A percentile compares a stretch with the other conserved stretches of the same genome.
These are phyloP conservation scores for Psammodynastes pulverulentus DNA, from an alignment of 2,113 vertebrate genomes.

Conservation along the genomic window DNA sequence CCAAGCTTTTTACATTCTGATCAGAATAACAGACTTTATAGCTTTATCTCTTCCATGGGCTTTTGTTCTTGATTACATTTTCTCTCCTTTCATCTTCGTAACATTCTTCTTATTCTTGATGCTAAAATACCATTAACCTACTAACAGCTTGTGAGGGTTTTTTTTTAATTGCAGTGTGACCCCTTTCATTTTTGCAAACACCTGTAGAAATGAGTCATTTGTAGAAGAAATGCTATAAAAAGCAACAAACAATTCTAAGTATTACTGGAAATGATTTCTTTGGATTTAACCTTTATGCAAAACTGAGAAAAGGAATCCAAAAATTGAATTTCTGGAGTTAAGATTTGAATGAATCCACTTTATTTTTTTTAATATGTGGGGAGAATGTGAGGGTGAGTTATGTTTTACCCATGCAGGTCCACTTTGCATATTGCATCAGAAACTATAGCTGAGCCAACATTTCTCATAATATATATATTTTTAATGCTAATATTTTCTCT, in stretches of 20 bases:
- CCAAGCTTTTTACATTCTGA: neutral
- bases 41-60: neutral
- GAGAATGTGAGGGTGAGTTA: neutral
- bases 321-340: neutral
- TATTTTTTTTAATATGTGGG: neutral
- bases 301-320: neutral
- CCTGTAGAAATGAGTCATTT: neutral
- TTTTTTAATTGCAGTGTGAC: neutral
- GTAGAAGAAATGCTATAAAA: neutral
- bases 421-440: neutral
- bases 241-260: neutral
- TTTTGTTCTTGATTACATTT: neutral
- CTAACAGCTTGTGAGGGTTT: neutral
- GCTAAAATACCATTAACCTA: neutral
- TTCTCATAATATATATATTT: neutral
- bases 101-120: neutral
- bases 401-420: neutral
- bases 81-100: neutral
- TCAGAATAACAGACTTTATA: neutral
- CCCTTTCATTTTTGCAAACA: neutral
- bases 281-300: neutral
- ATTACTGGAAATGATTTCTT: neutral
- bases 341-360: neutral
- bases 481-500: neutral
- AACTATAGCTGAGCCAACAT: neutral